Conservation (phyloP, 2,797 vertebrate genomes). For the Sandelia bainsii region DNA sequence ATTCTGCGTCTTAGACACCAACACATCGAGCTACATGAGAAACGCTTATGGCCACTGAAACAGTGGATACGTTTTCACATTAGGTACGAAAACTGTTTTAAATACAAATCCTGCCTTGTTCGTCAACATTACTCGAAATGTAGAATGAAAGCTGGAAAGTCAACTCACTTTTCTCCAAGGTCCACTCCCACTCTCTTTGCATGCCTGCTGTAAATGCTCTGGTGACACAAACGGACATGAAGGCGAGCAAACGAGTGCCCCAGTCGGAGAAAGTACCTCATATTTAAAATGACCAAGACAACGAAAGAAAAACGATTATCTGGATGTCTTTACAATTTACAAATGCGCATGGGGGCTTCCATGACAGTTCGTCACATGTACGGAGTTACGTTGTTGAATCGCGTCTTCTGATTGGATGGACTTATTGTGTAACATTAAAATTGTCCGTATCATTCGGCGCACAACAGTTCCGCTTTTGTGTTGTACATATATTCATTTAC, state of each 20-base stretch:
- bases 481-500: no score
- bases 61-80: not conserved
- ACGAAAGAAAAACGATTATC: not conserved
- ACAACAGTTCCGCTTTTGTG: slow-evolving; percentile 24
- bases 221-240: slow-evolving; percentile 72
- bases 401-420: slow-evolving; percentile 69
- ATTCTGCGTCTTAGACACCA: no score
- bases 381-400: slow-evolving; percentile 53
- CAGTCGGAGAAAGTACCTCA: slow-evolving; percentile 64
- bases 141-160: slow-evolving; percentile 29
- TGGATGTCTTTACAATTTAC: slow-evolving; percentile 11
- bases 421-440: slow-evolving; percentile 34
- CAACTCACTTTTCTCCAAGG: slow-evolving; percentile 83
- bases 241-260: slow-evolving; percentile 49
- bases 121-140: not conserved
- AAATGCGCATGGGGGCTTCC: slow-evolving; percentile 61
- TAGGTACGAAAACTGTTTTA: not conserved
- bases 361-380: slow-evolving; percentile 69
- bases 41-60: not conserved
- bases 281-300: slow-evolving; percentile 7
- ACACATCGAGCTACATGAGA: not conserved
- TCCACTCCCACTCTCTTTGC: slow-evolving; percentile 72
- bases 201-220: slow-evolving; percentile 77
- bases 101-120: not conserved
- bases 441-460: not conserved